Conservation (phyloP, 1,140 invertebrate genomes). For the Megalonaias nervosa region DNA sequence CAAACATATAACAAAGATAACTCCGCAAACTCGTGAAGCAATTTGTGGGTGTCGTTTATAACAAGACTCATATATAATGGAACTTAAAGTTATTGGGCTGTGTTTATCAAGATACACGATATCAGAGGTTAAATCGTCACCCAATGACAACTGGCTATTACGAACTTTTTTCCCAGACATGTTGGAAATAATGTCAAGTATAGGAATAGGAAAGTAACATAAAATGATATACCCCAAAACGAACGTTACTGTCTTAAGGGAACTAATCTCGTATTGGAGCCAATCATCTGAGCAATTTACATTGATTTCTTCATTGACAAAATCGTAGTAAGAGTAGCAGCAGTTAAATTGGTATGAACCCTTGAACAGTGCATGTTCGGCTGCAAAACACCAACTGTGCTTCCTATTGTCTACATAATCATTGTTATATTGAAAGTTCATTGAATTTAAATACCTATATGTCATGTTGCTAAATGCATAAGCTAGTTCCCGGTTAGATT, state of each 20-base stretch:
- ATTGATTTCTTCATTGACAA: not conserved
- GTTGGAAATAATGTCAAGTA: not conserved
- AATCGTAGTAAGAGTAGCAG: not conserved
- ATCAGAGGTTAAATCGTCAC: not conserved
- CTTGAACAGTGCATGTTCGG: not conserved
- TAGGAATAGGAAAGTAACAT: slow-evolving; percentile 9
- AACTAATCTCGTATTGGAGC: not conserved
- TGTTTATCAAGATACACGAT: slow-evolving; percentile 2
- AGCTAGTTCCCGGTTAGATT: not conserved
- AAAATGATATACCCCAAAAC: not conserved
- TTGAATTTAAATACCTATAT: not conserved
- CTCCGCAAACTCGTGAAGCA: not conserved
- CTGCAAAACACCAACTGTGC: slow-evolving; percentile 11
- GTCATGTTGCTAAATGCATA: slow-evolving; percentile 7
- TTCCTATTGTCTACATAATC: not conserved
- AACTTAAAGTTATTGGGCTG: slow-evolving; percentile 1
- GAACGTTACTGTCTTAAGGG: not conserved
- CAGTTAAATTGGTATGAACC: slow-evolving; percentile 5
- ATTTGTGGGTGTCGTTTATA: not conserved
- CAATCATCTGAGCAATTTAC: not conserved
- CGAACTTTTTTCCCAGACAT: not conserved
- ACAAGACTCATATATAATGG: not conserved
- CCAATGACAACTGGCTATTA: not conserved
- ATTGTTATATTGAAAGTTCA: no score
- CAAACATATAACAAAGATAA: not conserved